Conservation (phyloP, 2,888 invertebrate genomes). For the Lasioglossum vierecki region DNA sequence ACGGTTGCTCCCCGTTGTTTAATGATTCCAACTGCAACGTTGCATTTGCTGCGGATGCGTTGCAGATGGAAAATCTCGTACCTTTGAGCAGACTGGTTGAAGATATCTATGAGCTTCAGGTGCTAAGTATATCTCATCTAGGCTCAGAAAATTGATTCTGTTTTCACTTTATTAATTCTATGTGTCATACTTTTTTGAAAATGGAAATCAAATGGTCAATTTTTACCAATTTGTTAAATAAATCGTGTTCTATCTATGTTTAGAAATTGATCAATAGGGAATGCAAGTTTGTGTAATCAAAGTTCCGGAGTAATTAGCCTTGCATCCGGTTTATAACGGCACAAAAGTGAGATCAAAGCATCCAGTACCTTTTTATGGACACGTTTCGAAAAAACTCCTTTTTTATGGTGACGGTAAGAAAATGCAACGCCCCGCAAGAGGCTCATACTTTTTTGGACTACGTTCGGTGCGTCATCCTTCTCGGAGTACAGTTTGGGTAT, state of each 20-base stretch:
- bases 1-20: neutral
- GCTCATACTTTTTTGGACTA: neutral
- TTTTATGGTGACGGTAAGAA: neutral
- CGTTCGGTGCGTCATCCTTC: neutral
- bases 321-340: too few species aligned
- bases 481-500: neutral
- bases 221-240: neutral
- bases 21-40: slow-evolving; percentile 1
- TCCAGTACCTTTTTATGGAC: too few species aligned
- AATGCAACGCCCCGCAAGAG: neutral
- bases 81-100: neutral
- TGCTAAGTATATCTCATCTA: too few species aligned
- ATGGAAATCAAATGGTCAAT: neutral
- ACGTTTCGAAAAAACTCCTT: neutral
- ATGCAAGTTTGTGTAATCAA: neutral
- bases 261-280: too few species aligned
- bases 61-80: neutral
- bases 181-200: neutral
- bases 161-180: neutral
- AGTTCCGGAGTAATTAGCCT: neutral
- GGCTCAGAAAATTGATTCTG: neutral
- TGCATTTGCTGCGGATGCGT: neutral
- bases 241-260: neutral
- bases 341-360: too few species aligned
- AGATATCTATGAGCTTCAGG: neutral